These are phyloP conservation scores for Proales similis DNA, from an alignment of 1,140 invertebrate species.

Conservation along the genomic window DNA sequence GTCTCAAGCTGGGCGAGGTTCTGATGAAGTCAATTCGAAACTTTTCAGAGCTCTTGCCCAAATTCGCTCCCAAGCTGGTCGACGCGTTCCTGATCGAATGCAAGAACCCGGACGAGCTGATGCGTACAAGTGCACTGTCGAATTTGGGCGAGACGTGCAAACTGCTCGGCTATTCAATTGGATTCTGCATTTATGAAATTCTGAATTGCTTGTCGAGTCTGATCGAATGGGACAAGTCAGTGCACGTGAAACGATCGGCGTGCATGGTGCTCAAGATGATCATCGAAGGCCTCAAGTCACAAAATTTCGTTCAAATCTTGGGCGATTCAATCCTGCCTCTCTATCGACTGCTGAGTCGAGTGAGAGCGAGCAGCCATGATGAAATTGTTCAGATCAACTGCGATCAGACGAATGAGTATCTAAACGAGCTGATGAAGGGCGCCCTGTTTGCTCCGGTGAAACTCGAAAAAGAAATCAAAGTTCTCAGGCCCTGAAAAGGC, in stretches of 20 bases:
- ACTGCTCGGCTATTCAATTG: slow-evolving; percentile 66
- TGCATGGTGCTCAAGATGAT: slow-evolving; percentile 66
- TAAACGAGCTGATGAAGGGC: slow-evolving; percentile 58
- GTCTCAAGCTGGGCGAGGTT: slow-evolving; percentile 74
- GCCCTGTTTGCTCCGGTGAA: slow-evolving; percentile 23
- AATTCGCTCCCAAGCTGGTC: slow-evolving; percentile 57
- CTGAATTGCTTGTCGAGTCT: slow-evolving; percentile 63
- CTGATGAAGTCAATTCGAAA: slow-evolving; percentile 65
- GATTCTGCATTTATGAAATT: slow-evolving; percentile 66
- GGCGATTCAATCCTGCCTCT: slow-evolving; percentile 59
- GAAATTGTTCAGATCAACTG: slow-evolving; percentile 64
- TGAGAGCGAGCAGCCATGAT: slow-evolving; percentile 63
- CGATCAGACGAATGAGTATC: slow-evolving; percentile 66
- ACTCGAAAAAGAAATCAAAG: slow-evolving; percentile 35
- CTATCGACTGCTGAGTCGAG: slow-evolving; percentile 63
- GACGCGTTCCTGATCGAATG: slow-evolving; percentile 65
- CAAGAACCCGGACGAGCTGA: slow-evolving; percentile 63
- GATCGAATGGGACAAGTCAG: slow-evolving; percentile 62
- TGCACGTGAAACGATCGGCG: slow-evolving; percentile 69
- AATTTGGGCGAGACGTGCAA: slow-evolving; percentile 75
- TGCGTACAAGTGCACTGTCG: slow-evolving; percentile 71
- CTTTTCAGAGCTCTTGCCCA: slow-evolving; percentile 58
- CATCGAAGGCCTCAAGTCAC: slow-evolving; percentile 64
- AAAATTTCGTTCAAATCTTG: slow-evolving; percentile 60
- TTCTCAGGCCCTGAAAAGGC: slow-evolving; percentile 8